Conservation (phyloP, 2,113 vertebrate genomes). For the Alaudala cheleensis region DNA sequence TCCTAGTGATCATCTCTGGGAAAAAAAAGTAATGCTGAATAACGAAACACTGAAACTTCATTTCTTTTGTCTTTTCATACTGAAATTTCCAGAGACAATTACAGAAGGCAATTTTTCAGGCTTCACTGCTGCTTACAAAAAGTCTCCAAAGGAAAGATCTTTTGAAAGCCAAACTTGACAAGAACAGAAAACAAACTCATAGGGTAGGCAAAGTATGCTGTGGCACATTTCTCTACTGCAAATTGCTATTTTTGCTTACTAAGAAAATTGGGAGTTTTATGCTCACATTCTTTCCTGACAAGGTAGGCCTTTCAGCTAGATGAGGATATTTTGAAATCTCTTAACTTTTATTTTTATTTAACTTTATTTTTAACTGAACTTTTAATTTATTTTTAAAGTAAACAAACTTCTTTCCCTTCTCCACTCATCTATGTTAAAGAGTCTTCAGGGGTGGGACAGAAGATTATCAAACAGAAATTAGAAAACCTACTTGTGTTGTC, state of each 20-base stretch:
- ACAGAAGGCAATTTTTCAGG: neutral
- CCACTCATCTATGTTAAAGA: neutral
- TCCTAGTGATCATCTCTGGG: neutral
- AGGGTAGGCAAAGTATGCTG: neutral
- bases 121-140: neutral
- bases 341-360: neutral
- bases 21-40: neutral
- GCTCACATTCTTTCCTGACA: neutral
- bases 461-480: neutral
- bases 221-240: neutral
- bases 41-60: neutral
- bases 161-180: neutral
- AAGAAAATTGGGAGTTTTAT: neutral
- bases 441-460: neutral
- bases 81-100: neutral
- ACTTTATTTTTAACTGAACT: neutral
- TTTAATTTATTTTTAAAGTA: neutral
- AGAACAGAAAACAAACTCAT: neutral
- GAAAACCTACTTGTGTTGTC: neutral
- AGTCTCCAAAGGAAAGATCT: neutral
- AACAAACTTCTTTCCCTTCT: neutral
- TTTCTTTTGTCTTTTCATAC: neutral
- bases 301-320: neutral
- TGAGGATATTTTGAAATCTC: neutral
- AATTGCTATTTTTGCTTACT: neutral